Conservation (phyloP, 1,140 invertebrate genomes). For the Drosophila navojoa region DNA sequence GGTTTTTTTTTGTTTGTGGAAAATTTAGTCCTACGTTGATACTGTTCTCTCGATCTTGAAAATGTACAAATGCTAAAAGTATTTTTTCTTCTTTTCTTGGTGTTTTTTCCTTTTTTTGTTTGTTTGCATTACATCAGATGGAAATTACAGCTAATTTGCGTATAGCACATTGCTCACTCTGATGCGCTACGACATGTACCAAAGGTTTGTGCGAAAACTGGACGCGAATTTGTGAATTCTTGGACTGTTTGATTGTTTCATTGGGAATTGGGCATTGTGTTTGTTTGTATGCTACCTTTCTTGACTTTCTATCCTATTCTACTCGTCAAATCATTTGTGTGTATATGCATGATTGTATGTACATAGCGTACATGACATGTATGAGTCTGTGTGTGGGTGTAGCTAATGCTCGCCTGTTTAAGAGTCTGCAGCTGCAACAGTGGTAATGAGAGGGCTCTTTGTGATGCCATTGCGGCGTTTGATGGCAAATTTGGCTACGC, state of each 20-base stretch:
- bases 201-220: slow-evolving; percentile 18
- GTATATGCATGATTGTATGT: neutral
- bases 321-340: neutral
- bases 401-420: slow-evolving; percentile 5
- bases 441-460: slow-evolving; percentile 11
- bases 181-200: slow-evolving; percentile 9
- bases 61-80: slow-evolving; percentile 5
- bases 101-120: neutral
- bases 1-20: slow-evolving; percentile 4
- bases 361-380: slow-evolving; percentile 1
- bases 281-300: neutral
- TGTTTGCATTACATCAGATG: slow-evolving; percentile 3
- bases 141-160: slow-evolving; percentile 17
- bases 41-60: slow-evolving; percentile 1
- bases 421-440: slow-evolving; percentile 2
- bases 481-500: slow-evolving; percentile 80
- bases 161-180: slow-evolving; percentile 2
- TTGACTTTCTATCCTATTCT: slow-evolving; percentile 11
- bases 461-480: slow-evolving; percentile 60
- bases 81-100: neutral
- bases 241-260: slow-evolving; percentile 2
- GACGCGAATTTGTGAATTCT: slow-evolving; percentile 27
- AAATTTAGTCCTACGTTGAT: slow-evolving; percentile 6
- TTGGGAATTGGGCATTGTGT: neutral
- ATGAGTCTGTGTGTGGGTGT: slow-evolving; percentile 1